Percentiles rank a stretch among this genome's conserved stretches.
phyloP scores from a whole-genome alignment of 1,140 invertebrate genomes.

The Lordiphosa stackelbergi region DNA sequence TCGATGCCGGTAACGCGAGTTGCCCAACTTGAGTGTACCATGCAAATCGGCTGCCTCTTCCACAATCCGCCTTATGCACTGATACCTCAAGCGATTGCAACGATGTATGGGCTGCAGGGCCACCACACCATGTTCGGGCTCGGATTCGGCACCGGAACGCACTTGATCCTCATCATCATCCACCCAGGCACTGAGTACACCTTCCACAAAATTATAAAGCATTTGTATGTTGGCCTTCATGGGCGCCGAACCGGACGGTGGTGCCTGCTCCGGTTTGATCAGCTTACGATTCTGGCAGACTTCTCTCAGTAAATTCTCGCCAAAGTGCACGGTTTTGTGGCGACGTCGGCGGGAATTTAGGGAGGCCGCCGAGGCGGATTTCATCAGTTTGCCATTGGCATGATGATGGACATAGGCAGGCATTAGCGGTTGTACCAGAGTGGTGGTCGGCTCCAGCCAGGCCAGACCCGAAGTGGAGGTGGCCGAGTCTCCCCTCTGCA shows the following conservation, averaged over 20 bases:
- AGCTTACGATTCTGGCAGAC: slow-evolving; percentile 81
- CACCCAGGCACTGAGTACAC: slow-evolving; percentile 83
- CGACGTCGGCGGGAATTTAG: slow-evolving; percentile 81
- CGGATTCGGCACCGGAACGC: slow-evolving; percentile 81
- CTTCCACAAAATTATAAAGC: slow-evolving; percentile 86
- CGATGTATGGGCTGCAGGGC: slow-evolving; percentile 81
- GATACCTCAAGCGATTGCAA: slow-evolving; percentile 81
- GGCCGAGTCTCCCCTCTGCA: slow-evolving; percentile 70
- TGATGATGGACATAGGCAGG: slow-evolving; percentile 47
- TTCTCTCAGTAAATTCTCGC: slow-evolving; percentile 83
- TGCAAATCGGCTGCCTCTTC: slow-evolving; percentile 82
- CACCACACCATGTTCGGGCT: slow-evolving; percentile 82
- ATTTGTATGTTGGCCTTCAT: slow-evolving; percentile 86
- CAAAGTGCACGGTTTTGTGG: slow-evolving; percentile 87
- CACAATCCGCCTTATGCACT: slow-evolving; percentile 82
- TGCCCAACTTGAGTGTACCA: slow-evolving; percentile 81
- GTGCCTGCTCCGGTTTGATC: slow-evolving; percentile 75
- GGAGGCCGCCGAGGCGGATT: slow-evolving; percentile 77
- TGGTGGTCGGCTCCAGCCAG: slow-evolving; percentile 56
- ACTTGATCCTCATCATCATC: slow-evolving; percentile 82
- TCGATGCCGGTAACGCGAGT: slow-evolving; percentile 82
- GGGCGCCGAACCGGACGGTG: slow-evolving; percentile 73
- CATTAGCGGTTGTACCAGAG: slow-evolving; percentile 31
- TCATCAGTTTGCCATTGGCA: slow-evolving; percentile 70
- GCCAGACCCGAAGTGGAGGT: slow-evolving; percentile 39